Conservation (phyloP, 1,140 invertebrate species). For the Cylas formicarius region DNA sequence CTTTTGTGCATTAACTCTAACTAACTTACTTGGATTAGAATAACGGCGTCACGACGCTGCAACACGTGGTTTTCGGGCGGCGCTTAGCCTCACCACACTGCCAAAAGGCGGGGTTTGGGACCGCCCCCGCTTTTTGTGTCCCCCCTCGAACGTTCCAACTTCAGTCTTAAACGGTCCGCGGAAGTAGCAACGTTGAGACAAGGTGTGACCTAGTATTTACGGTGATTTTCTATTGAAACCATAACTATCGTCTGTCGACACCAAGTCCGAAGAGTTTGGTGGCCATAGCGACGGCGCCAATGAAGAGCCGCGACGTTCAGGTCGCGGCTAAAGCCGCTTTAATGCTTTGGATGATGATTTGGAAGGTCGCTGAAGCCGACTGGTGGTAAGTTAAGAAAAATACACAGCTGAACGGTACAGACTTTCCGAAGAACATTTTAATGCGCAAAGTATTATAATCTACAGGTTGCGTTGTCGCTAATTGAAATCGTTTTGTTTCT, state of each 20-base stretch:
- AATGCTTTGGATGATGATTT: conserved; percentile 9
- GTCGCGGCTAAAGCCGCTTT: conserved; percentile 4
- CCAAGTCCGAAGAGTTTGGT: background rate
- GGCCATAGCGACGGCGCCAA: background rate
- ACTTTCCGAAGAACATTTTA: conserved; percentile 1
- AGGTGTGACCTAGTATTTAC: conserved; percentile 7
- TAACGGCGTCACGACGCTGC: too few species aligned
- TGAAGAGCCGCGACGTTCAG: conserved; percentile 11
- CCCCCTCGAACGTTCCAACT: conserved; percentile 7
- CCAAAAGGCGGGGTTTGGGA: too few species aligned
- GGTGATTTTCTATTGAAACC: conserved; percentile 5
- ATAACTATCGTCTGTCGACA: too few species aligned
- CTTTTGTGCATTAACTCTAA: too few species aligned
- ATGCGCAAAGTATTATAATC: background rate
- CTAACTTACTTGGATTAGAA: too few species aligned
- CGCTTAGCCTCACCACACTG: too few species aligned
- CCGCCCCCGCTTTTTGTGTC: too few species aligned
- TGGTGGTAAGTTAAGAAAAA: conserved; percentile 12
- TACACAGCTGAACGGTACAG: too few species aligned
- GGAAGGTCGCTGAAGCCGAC: conserved; percentile 9
- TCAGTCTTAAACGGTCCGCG: conserved; percentile 10
- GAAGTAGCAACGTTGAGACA: conserved; percentile 1
- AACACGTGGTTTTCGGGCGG: too few species aligned
- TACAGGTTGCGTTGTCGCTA: too few species aligned
- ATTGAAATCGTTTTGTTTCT: too few species aligned